These are phyloP conservation scores for Sminthurinus aureus DNA, from an alignment of 2,888 invertebrate genomes.

Conservation along the genomic window DNA sequence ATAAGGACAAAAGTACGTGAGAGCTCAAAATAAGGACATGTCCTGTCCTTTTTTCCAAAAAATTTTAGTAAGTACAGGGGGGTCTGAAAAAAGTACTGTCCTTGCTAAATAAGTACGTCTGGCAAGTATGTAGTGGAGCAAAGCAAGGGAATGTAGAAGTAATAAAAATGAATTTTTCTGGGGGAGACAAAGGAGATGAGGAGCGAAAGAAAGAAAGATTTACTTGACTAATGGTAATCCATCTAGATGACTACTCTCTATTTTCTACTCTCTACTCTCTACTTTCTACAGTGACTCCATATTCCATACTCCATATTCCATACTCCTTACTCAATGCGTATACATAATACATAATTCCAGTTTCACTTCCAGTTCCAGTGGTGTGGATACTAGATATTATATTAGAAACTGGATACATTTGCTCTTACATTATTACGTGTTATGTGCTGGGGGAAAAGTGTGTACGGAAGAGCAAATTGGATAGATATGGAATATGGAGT, in stretches of 20 bases:
- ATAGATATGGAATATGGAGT: neutral
- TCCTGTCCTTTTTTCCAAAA: no score
- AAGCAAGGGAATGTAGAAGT: neutral
- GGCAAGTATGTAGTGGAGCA: no score
- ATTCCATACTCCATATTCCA: no score
- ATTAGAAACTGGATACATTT: neutral
- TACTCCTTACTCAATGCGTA: no score
- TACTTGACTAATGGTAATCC: neutral
- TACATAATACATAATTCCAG: neutral
- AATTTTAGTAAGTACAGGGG: no score
- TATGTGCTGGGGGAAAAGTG: neutral
- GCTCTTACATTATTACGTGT: neutral
- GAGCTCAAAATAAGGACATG: no score
- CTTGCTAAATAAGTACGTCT: no score
- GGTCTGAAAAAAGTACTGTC: no score
- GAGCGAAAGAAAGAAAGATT: neutral
- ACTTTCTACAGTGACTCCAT: neutral
- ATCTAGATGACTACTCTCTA: neutral
- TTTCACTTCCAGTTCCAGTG: neutral
- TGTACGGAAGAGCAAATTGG: neutral
- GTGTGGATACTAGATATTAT: neutral
- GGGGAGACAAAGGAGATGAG: neutral
- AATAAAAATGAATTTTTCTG: neutral
- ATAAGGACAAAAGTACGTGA: no score
- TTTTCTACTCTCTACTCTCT: no score